A percentile compares a stretch with the other conserved stretches of the same genome.
Conservation (phyloP, 2,113 vertebrate genomes). For the Hypocryptadius cinnamomeus region DNA sequence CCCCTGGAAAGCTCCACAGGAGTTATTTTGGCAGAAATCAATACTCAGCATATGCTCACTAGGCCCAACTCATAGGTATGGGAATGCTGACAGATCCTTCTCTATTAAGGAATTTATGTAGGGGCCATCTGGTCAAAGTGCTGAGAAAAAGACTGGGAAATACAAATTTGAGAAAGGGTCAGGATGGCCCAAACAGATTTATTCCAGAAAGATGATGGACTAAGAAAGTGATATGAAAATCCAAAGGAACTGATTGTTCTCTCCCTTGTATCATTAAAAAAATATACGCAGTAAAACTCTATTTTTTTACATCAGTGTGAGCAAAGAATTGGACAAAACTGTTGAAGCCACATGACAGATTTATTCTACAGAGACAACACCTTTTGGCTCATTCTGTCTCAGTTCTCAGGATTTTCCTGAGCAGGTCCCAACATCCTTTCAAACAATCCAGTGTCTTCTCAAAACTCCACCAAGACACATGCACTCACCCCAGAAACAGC, state of each 20-base stretch:
- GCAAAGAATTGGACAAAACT: neutral
- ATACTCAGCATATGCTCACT: neutral
- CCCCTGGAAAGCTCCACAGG: neutral
- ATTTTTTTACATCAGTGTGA: neutral
- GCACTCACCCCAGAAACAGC: slow-evolving; percentile 86
- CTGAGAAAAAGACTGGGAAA: neutral
- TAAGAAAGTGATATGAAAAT: neutral
- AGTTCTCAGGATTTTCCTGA: neutral
- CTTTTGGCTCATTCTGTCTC: neutral
- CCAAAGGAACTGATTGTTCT: neutral
- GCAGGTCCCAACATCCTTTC: neutral
- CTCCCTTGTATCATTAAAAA: neutral
- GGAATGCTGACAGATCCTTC: neutral
- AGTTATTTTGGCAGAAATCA: neutral
- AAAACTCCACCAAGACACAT: neutral
- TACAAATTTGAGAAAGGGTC: neutral
- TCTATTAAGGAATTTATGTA: neutral
- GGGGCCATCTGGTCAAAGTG: neutral
- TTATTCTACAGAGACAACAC: neutral
- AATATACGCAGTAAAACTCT: neutral
- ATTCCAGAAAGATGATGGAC: neutral
- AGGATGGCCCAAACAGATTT: neutral
- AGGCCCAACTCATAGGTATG: neutral
- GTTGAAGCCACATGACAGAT: neutral
- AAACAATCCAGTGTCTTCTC: neutral